These are phyloP conservation scores for Cyprinella venusta DNA, from an alignment of 2,797 vertebrate genomes.

Conservation along the genomic window DNA sequence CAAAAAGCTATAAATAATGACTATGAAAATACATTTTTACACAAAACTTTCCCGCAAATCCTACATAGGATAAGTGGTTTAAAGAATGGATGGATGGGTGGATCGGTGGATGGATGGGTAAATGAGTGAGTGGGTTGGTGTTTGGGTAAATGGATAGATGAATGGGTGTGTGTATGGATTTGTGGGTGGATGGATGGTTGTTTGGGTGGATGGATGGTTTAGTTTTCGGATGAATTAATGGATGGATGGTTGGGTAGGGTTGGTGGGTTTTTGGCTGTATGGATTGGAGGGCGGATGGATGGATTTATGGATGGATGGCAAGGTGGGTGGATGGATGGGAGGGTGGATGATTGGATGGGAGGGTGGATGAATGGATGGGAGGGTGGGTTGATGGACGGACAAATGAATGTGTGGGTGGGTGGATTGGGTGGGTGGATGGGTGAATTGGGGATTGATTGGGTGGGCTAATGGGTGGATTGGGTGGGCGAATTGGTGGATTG, in stretches of 20 bases:
- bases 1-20: background rate
- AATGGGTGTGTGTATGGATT: accelerated
- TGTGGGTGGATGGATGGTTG: background rate
- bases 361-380: background rate
- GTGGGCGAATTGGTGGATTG: too few relatives aligned
- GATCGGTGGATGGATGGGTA: accelerated
- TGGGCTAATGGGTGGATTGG: background rate
- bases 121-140: background rate
- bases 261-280: background rate
- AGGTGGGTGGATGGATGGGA: accelerated
- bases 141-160: accelerated
- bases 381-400: accelerated
- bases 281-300: accelerated
- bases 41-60: background rate
- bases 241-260: background rate
- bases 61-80: background rate
- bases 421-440: too few relatives aligned
- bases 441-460: accelerated
- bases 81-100: background rate
- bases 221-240: accelerated
- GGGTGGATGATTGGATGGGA: accelerated
- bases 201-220: background rate
- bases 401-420: background rate
- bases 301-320: background rate
- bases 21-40: background rate